Percentiles rank a stretch among this genome's conserved stretches.
These are phyloP conservation scores for Coenobita brevimanus DNA, from an alignment of 1,140 invertebrate genomes.

Conservation along the genomic window DNA sequence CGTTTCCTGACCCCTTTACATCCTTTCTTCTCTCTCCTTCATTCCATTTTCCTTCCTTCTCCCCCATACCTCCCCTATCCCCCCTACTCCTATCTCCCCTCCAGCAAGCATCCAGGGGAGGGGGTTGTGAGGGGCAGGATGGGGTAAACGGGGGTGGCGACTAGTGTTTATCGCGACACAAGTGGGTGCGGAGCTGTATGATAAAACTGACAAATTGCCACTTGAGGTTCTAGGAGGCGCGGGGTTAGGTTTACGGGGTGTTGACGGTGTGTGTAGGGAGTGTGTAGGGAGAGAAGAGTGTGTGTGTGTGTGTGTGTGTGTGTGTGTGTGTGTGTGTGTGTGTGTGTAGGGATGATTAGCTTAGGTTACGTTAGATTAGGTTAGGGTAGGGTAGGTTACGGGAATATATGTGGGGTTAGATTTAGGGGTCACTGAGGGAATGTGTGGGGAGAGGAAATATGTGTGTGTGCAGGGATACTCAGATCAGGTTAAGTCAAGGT, in stretches of 20 bases:
- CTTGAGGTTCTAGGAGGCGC: constrained; percentile 31
- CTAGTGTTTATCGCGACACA: constrained; percentile 52
- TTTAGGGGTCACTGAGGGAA: no score
- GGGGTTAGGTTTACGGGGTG: background rate
- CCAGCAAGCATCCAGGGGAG: no score
- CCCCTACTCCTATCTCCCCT: no score
- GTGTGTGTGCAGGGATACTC: no score
- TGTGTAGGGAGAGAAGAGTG: background rate
- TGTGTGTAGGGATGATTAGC: background rate
- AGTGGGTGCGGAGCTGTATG: constrained; percentile 51
- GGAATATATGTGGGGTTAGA: no score
- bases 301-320: background rate
- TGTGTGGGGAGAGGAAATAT: no score
- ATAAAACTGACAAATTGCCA: constrained; percentile 64
- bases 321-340: background rate
- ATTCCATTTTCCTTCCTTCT: no score
- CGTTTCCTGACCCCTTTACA: no score
- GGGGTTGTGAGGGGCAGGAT: background rate
- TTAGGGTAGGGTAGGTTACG: background rate
- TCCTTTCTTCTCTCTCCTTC: no score
- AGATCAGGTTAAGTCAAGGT: no score
- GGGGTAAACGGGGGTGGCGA: background rate
- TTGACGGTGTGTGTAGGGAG: background rate
- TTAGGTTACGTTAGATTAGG: no score
- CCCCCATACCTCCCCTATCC: no score